These are phyloP conservation scores for Scleropages formosus DNA, from an alignment of 2,797 vertebrate genomes.

Conservation along the genomic window DNA sequence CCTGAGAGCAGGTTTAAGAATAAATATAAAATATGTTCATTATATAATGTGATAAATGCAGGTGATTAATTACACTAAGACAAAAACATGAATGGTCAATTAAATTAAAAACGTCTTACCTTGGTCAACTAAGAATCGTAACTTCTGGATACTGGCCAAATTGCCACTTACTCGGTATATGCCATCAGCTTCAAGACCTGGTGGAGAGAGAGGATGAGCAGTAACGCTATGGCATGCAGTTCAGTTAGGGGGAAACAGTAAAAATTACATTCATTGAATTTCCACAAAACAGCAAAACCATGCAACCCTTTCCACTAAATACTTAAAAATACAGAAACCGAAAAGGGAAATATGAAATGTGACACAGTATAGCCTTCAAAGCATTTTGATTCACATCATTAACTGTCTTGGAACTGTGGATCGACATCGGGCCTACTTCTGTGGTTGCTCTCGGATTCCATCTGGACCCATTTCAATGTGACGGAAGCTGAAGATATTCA, in stretches of 20 bases:
- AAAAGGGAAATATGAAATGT: constrained; percentile 16
- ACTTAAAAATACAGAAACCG: neutral
- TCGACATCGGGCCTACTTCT: constrained; percentile 67
- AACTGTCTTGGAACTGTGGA: constrained; percentile 54
- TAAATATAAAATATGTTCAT: neutral
- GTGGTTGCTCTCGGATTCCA: constrained; percentile 56
- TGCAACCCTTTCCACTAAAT: neutral
- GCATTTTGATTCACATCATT: constrained; percentile 72
- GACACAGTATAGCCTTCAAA: constrained; percentile 52
- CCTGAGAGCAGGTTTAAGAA: too few relatives aligned
- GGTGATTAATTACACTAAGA: neutral
- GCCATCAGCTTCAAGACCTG: constrained; percentile 81
- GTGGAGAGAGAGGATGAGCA: constrained; percentile 30
- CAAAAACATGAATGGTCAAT: neutral
- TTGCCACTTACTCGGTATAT: constrained; percentile 89
- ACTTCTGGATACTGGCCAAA: constrained; percentile 85
- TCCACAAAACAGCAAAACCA: neutral
- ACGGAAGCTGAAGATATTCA: constrained; percentile 74
- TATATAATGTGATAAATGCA: neutral
- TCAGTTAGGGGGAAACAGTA: neutral
- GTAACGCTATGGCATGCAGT: neutral
- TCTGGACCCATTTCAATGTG: constrained; percentile 70
- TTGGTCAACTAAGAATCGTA: constrained; percentile 84
- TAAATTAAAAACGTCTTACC: constrained; percentile 66
- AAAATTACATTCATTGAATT: constrained; percentile 13